Evolutionary conservation across 2,113 vertebrate species (phyloP), one percentile per base, ranked within the genome.

Genomic region (Salminus brasiliensis): DNA sequence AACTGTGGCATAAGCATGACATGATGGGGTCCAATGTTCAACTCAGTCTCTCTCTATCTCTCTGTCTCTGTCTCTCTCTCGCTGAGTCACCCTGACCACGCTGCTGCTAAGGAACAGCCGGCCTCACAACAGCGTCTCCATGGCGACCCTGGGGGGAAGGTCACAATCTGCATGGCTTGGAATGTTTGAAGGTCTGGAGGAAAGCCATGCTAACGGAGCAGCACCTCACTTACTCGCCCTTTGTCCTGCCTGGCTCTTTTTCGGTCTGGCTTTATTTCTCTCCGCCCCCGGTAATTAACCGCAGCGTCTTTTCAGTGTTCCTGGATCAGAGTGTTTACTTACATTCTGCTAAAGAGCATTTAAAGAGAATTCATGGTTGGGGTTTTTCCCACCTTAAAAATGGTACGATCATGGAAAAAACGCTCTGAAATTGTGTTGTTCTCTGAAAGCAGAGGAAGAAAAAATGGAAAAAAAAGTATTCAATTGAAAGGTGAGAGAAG

Each of bases 61-160:
- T 29, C 39, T 59, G 21, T 67, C 36, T 13, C 16, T 12, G 4
- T 76, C 7, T 32, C 41, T 74, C 70, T 55, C 59, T 81, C 34
- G 75, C 79, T 84, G 79, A 84, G 79, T 84, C 83, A 81, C 63
- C 45, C 52, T 78, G 70, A 78, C 29, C 55, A 52, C 69, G 60
- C 59, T 49, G 77, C 81, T 81, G 83, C 83, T 81, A 75, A 84
- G 83, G 76, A 84, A 81, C 79, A 65, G 78, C 65, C 72, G 65
- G 87, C 85, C 84, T 85, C 68, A 87, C 90, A 85, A 78, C 72
- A 82, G 83, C 67, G 88, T 91, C 88, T 79, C 88, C 88, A 91
- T 91, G 88, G 87, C 63, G 82, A 90, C 89, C 87, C 84, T 85
- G 36, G 62, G 81, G 88, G 88, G 89, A 89, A 89, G 91, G 85